Evolutionary conservation across 2,888 invertebrate genomes (phyloP).

Genomic region (Xestia ashworthii): DNA sequence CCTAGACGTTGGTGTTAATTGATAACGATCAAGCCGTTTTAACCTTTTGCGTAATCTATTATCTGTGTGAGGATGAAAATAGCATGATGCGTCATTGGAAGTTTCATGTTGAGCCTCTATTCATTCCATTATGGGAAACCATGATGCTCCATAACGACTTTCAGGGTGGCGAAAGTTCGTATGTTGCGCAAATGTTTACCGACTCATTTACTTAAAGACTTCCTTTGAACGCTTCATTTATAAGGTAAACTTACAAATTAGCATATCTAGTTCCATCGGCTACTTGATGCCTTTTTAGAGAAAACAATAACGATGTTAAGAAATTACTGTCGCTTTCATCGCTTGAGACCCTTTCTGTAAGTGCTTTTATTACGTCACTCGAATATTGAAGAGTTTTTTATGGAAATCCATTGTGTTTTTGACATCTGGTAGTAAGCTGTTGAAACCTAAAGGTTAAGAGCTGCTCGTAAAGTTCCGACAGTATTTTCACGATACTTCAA

Average conservation of each 20-base stretch:
- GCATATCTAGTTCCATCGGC: slow-evolving; percentile 74
- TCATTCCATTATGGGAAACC: slow-evolving; percentile 51
- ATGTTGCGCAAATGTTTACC: slow-evolving; percentile 66
- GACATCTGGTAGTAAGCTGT: slow-evolving; percentile 52
- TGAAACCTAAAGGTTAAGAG: slow-evolving; percentile 51
- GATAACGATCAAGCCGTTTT: slow-evolving; percentile 60
- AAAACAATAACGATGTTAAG: slow-evolving; percentile 72
- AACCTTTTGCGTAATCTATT: slow-evolving; percentile 58
- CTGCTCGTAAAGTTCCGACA: slow-evolving; percentile 37
- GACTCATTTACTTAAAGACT: slow-evolving; percentile 67
- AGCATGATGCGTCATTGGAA: slow-evolving; percentile 61
- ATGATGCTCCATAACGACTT: slow-evolving; percentile 49
- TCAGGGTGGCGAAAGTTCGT: slow-evolving; percentile 70
- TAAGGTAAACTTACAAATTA: slow-evolving; percentile 68
- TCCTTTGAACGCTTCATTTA: slow-evolving; percentile 62
- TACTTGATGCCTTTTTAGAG: slow-evolving; percentile 62
- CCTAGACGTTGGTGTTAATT: slow-evolving; percentile 55
- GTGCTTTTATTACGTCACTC: slow-evolving; percentile 58
- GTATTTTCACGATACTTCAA: slow-evolving; percentile 41
- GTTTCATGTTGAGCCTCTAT: slow-evolving; percentile 53
- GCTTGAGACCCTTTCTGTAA: slow-evolving; percentile 60
- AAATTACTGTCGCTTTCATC: slow-evolving; percentile 66
- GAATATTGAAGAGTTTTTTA: slow-evolving; percentile 57
- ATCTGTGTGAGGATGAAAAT: slow-evolving; percentile 59
- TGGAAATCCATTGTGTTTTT: slow-evolving; percentile 55